phyloP scores from a whole-genome alignment of 2,797 vertebrate species.

The Scyliorhinus canicula region DNA sequence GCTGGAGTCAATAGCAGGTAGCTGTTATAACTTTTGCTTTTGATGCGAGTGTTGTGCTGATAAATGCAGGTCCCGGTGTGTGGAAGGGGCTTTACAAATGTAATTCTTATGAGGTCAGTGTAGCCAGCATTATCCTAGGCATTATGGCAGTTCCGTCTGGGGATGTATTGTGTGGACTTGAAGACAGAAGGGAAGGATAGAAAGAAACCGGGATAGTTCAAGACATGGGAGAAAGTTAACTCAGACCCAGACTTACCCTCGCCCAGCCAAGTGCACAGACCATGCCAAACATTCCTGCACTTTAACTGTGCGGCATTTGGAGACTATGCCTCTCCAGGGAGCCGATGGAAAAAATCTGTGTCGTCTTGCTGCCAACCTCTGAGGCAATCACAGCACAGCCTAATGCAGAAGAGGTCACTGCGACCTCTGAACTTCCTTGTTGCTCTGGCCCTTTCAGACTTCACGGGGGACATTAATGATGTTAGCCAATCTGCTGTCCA shows the following conservation, averaged over 20 bases:
- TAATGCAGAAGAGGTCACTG: background rate
- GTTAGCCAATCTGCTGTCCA: background rate
- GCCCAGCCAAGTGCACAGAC: background rate
- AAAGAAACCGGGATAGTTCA: background rate
- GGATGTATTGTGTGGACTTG: background rate
- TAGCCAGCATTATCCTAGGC: background rate
- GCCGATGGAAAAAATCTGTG: background rate
- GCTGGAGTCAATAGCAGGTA: background rate
- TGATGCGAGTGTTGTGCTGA: background rate
- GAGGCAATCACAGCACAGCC: background rate
- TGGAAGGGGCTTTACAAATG: background rate
- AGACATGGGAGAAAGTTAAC: background rate
- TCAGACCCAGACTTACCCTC: background rate
- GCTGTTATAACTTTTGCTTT: background rate
- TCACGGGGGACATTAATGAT: background rate
- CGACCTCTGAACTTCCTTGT: background rate
- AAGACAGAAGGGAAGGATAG: background rate
- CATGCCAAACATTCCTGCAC: background rate
- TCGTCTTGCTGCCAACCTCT: slow-evolving; percentile 4
- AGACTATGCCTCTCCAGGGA: slow-evolving; percentile 28
- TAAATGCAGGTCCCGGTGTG: background rate
- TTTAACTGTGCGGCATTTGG: background rate
- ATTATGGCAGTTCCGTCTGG: background rate
- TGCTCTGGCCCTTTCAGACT: background rate
- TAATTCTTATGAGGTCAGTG: background rate